Conservation (phyloP, 1,140 invertebrate species). For the Saccostrea cuccullata region DNA sequence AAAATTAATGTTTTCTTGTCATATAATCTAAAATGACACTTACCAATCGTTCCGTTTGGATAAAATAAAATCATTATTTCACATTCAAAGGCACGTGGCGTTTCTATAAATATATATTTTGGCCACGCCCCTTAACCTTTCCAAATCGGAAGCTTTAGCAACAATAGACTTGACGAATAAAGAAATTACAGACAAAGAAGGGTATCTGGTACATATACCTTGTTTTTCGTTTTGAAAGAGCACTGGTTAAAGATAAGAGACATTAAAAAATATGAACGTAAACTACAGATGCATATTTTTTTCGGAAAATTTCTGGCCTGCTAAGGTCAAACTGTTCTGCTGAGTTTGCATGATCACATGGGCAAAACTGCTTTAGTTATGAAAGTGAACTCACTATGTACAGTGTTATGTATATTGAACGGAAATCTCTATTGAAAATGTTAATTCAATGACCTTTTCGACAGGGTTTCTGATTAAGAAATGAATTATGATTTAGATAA, state of each 20-base stretch:
- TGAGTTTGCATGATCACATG: not conserved
- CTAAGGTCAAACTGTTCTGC: not conserved
- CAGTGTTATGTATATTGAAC: too few species aligned
- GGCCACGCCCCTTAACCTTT: slow-evolving; percentile 20
- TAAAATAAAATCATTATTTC: not conserved
- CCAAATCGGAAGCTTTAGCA: slow-evolving; percentile 27
- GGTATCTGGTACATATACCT: not conserved
- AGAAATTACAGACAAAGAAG: not conserved
- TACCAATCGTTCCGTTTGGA: not conserved
- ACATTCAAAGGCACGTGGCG: not conserved
- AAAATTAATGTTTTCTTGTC: not conserved
- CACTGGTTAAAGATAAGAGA: not conserved
- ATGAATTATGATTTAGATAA: too few species aligned
- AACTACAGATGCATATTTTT: not conserved
- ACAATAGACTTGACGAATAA: not conserved
- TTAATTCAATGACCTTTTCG: too few species aligned
- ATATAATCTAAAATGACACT: not conserved
- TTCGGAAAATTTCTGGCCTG: not conserved
- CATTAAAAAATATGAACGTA: not conserved
- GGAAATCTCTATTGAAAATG: too few species aligned
- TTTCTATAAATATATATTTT: slow-evolving; percentile 5
- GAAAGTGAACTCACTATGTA: too few species aligned
- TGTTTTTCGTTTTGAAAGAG: not conserved
- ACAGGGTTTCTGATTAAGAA: too few species aligned
- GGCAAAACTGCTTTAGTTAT: too few species aligned